These are phyloP conservation scores for Alces alces DNA, from an alignment of 2,113 vertebrate genomes.

Conservation along the genomic window DNA sequence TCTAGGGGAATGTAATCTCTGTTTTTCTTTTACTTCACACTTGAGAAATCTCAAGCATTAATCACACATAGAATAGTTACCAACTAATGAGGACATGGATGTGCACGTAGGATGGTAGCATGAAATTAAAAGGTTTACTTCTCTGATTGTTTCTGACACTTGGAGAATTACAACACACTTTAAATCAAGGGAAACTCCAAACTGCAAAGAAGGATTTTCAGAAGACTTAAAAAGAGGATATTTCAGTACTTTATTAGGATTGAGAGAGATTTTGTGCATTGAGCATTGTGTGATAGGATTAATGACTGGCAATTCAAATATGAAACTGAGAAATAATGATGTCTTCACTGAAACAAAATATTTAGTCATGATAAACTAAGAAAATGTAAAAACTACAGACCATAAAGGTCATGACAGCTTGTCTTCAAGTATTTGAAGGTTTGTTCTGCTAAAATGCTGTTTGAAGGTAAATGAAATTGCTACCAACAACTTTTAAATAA, in stretches of 20 bases:
- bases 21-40: neutral
- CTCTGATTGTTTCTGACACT: neutral
- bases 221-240: neutral
- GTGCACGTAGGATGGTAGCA: neutral
- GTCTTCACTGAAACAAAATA: neutral
- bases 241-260: neutral
- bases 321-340: neutral
- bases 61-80: neutral
- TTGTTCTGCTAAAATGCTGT: neutral
- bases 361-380: neutral
- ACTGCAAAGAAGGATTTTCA: neutral
- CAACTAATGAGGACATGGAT: neutral
- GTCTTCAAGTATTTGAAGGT: neutral
- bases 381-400: neutral
- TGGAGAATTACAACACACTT: neutral
- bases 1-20: neutral
- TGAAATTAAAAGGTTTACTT: neutral
- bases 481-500: neutral
- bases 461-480: neutral
- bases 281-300: neutral
- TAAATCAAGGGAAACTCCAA: neutral
- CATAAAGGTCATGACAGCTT: neutral
- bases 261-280: neutral
- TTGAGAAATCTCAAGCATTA: neutral
- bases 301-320: neutral